Conservation (phyloP, 2,888 invertebrate genomes). For the Odontocolon sp. region DNA sequence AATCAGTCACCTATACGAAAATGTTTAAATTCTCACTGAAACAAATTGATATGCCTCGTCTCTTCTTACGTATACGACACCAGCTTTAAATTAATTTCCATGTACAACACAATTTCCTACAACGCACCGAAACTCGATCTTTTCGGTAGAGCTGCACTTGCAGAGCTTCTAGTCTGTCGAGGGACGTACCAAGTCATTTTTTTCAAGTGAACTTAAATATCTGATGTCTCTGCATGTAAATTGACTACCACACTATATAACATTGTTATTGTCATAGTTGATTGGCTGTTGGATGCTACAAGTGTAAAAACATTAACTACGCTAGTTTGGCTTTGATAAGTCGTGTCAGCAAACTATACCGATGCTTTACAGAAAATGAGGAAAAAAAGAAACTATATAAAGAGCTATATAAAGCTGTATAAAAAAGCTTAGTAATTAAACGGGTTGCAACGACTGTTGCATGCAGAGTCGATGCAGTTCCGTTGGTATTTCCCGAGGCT, state of each 20-base stretch:
- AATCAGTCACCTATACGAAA: no score
- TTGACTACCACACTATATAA: no score
- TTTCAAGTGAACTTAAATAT: no score
- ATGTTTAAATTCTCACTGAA: no score
- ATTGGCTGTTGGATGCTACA: neutral
- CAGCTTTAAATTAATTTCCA: no score
- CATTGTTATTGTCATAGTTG: no score
- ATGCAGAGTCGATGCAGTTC: conserved; percentile 15
- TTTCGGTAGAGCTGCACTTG: neutral
- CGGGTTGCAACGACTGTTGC: conserved; percentile 4
- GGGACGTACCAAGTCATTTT: no score
- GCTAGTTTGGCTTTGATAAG: conserved; percentile 18
- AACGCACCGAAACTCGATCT: no score
- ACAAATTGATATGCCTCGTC: no score
- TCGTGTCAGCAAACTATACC: conserved; percentile 12
- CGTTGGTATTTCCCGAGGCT: neutral
- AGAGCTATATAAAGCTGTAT: neutral
- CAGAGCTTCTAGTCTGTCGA: conserved; percentile 18
- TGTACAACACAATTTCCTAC: no score
- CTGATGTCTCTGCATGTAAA: no score
- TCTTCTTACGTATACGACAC: no score
- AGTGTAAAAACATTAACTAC: conserved; percentile 11
- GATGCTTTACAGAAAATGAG: neutral
- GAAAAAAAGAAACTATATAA: neutral
- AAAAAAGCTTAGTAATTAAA: conserved; percentile 13